Conservation (phyloP, 2,797 vertebrate species). For the Neosalanx taihuensis region DNA sequence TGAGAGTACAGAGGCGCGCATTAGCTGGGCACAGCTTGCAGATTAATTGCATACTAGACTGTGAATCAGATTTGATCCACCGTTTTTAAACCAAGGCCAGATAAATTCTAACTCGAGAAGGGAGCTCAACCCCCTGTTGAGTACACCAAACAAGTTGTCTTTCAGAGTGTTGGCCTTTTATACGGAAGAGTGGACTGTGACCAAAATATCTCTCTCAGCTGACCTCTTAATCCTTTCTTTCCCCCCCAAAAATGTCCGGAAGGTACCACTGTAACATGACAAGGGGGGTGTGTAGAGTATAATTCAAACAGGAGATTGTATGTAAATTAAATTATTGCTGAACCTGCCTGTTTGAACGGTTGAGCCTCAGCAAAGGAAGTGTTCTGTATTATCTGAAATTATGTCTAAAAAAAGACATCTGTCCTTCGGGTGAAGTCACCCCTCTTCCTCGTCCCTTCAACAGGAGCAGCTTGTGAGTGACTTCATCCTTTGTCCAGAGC, state of each 20-base stretch:
- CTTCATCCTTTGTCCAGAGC: conserved; percentile 58
- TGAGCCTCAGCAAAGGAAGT: not conserved
- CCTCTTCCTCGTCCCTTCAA: conserved; percentile 6
- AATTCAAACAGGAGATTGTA: not conserved
- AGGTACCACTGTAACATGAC: conserved; percentile 7
- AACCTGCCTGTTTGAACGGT: not conserved
- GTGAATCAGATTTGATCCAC: not conserved
- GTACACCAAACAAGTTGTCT: not conserved
- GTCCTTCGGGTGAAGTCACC: not conserved
- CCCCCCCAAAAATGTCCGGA: conserved; percentile 23
- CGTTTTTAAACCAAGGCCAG: not conserved
- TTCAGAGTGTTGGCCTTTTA: not conserved
- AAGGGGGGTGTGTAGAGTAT: conserved; percentile 1
- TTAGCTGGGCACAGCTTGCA: not conserved
- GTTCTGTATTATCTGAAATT: not conserved
- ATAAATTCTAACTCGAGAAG: not conserved
- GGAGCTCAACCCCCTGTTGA: not conserved
- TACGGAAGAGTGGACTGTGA: conserved; percentile 4
- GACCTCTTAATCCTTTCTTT: conserved; percentile 24
- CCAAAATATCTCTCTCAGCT: conserved; percentile 22
- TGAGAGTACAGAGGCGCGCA: not conserved
- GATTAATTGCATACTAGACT: not conserved
- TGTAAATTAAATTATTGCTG: not conserved
- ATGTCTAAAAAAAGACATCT: conserved; percentile 7
- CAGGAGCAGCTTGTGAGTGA: conserved; percentile 32